A percentile compares a stretch with the other conserved stretches of the same genome.
Evolutionary conservation across 1,140 invertebrate genomes (phyloP).

Genomic region (Bombus vancouverensis): DNA sequence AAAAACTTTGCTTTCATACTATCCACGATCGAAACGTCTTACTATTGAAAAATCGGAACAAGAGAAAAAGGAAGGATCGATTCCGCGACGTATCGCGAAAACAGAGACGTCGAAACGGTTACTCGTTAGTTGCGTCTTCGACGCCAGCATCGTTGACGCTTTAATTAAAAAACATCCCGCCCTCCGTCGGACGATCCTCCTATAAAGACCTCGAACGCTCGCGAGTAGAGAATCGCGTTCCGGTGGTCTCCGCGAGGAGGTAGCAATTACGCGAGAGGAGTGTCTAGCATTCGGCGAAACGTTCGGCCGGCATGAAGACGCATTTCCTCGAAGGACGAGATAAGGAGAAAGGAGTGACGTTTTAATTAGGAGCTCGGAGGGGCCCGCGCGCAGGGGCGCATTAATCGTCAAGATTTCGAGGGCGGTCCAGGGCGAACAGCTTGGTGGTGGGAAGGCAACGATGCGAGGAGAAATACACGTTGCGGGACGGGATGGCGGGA

Average conservation of each 20-base stretch:
- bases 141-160: not conserved
- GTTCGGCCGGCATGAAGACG: slow-evolving; percentile 38
- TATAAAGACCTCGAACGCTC: not conserved
- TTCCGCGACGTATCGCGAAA: not conserved
- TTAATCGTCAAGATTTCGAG: slow-evolving; percentile 74
- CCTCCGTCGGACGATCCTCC: not conserved
- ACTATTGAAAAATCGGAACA: not conserved
- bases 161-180: slow-evolving; percentile 20
- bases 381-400: slow-evolving; percentile 54
- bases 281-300: slow-evolving; percentile 37
- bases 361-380: slow-evolving; percentile 64
- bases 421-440: slow-evolving; percentile 28
- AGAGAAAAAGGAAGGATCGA: not conserved
- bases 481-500: not conserved
- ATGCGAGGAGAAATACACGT: not conserved
- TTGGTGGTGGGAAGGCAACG: not conserved
- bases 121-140: not conserved
- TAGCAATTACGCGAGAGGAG: slow-evolving; percentile 34
- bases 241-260: slow-evolving; percentile 1
- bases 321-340: slow-evolving; percentile 51
- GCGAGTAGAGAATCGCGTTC: not conserved
- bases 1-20: not conserved
- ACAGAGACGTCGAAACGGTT: not conserved
- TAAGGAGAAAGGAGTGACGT: slow-evolving; percentile 58
- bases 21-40: not conserved